Percentiles rank a stretch among this genome's conserved stretches.
These are phyloP conservation scores for Tillus elongatus DNA, from an alignment of 2,888 invertebrate species.

Conservation along the genomic window DNA sequence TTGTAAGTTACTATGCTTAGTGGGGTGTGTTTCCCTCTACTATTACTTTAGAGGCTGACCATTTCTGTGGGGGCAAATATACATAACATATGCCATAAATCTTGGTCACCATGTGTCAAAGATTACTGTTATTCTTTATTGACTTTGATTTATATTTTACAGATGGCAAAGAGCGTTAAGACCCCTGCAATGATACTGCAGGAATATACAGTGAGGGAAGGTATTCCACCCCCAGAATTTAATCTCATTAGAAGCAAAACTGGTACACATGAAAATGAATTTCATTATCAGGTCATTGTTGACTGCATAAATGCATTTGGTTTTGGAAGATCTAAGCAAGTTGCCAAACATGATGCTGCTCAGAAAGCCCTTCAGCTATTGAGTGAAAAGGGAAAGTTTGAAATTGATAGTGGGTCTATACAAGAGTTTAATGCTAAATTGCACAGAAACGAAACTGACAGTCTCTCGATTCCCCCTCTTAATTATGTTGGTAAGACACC, in stretches of 20 bases:
- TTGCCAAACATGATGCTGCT: slow-evolving; percentile 54
- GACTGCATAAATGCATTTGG: slow-evolving; percentile 34
- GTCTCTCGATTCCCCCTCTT: slow-evolving; percentile 19
- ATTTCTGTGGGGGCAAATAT: no score
- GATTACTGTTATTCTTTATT: no score
- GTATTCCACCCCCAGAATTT: slow-evolving; percentile 46
- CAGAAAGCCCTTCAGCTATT: slow-evolving; percentile 42
- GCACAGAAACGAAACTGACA: slow-evolving; percentile 19
- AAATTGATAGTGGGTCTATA: slow-evolving; percentile 23
- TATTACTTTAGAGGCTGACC: no score
- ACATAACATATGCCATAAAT: no score
- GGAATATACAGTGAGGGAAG: slow-evolving; percentile 52
- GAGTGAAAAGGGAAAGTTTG: slow-evolving; percentile 30
- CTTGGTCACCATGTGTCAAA: no score
- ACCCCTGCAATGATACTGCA: slow-evolving; percentile 58
- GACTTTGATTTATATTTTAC: no score
- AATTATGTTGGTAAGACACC: slow-evolving; percentile 27
- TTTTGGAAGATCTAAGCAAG: slow-evolving; percentile 44
- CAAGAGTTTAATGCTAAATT: slow-evolving; percentile 26
- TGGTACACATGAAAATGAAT: slow-evolving; percentile 42
- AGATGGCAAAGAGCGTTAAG: slow-evolving; percentile 40
- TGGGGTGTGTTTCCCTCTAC: no score
- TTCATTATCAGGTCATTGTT: slow-evolving; percentile 41
- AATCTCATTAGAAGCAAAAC: slow-evolving; percentile 29
- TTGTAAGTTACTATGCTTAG: no score